Base-by-base conservation (phyloP, 35 echinoderm and acorn worm genomes). In the Amphiura filiformis region DNA sequence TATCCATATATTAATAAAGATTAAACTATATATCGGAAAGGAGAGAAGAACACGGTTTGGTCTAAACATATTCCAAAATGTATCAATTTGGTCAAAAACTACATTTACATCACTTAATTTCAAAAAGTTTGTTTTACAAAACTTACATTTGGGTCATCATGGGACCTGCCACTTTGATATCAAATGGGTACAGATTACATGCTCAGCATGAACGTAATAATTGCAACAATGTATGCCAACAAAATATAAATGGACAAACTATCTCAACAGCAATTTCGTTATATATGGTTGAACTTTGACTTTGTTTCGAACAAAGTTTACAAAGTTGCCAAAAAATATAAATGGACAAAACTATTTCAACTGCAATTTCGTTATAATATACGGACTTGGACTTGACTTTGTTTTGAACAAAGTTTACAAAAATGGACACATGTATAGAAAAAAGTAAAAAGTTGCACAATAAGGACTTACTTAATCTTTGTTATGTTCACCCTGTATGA, bases 401-500 rank as follows among this genome's bases (percentile, higher is more conserved):
- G 41, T 47, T 47, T 47, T 47, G 4, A 47, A 47, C 41, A 47
- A 47, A 47, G 41, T 47, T 47, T 47, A 47, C n/a, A n/a, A 17
- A 47, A 47, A 47, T 47, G 41, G 41, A 47, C 41, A 30, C 61
- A 26, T 70, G 26, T n/a, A 52, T 52, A 52, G 20, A 52, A 52
- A 52, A 52, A 77, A 77, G 34, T 77, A 77, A 22, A 34, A 37
- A 34, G 17, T 34, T 80, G 4, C 12, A 36, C 35, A 36, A 22
- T 2, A 26, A 70, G 17, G 61, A n/a, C 41, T 17, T 52, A 52
- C 44, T 88, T 81, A 89, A 44, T 89, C 78, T 75, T 23, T 79
- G 49, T 57, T 82, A 32, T 89, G 87, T 30, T 81, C 78, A 57
- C 87, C 87, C 37, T 89, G 87, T 36, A 89, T 81, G 78, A 91